Conservation (phyloP, 2,888 invertebrate genomes). For the Mayetiola destructor region DNA sequence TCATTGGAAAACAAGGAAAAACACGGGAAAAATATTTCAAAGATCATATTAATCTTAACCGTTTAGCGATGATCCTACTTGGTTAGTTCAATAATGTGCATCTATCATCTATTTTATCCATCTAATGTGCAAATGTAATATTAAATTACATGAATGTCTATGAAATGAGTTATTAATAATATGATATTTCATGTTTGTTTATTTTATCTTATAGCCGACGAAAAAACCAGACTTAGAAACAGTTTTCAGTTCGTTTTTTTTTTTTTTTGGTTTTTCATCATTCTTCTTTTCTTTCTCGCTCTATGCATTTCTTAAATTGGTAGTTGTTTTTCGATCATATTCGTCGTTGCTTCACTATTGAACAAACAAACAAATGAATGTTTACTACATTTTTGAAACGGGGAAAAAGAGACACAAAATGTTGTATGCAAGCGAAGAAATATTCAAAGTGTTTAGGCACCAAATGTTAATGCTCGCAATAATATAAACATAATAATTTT, state of each 20-base stretch:
- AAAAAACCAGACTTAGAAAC: slow-evolving; percentile 3
- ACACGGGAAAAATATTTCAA: too few species aligned
- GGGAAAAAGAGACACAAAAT: too few species aligned
- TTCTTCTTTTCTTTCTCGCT: too few species aligned
- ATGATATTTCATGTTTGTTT: slow-evolving; percentile 9
- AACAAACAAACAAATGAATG: neutral
- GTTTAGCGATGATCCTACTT: neutral
- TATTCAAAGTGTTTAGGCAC: too few species aligned
- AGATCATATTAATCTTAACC: neutral
- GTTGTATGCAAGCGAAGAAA: too few species aligned
- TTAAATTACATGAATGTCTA: slow-evolving; percentile 4
- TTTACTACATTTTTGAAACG: too few species aligned
- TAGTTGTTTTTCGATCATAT: too few species aligned
- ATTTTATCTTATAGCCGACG: slow-evolving; percentile 6
- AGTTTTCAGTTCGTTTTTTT: neutral
- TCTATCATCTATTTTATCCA: neutral
- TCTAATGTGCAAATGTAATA: neutral
- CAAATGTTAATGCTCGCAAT: too few species aligned
- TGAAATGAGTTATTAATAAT: slow-evolving; percentile 6
- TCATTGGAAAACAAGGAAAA: too few species aligned
- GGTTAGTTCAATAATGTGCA: neutral
- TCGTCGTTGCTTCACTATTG: too few species aligned
- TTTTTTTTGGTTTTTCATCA: neutral
- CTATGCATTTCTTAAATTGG: too few species aligned
- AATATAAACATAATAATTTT: neutral